A percentile compares a stretch with the other conserved stretches of the same genome.
Conservation (phyloP, 2,113 vertebrate genomes). For the Calidris pygmaea region DNA sequence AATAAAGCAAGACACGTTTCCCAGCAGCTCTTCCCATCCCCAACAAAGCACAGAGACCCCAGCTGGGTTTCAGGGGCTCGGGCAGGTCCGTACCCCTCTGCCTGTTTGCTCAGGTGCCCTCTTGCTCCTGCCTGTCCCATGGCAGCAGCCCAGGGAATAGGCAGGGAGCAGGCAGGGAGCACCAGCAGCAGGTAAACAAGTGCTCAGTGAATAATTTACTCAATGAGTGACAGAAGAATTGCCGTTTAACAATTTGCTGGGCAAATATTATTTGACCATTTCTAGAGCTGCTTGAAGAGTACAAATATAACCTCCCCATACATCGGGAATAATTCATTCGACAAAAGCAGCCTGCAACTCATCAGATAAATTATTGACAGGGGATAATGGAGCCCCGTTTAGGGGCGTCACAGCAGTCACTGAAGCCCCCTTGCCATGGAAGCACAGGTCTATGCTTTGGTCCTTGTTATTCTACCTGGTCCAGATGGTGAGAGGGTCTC, state of each 20-base stretch:
- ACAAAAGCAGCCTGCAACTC: background rate
- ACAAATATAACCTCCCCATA: slow-evolving; percentile 32
- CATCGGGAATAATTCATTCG: background rate
- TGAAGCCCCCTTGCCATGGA: background rate
- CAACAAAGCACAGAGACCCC: background rate
- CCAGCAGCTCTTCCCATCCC: background rate
- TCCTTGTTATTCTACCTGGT: background rate
- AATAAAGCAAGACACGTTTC: background rate
- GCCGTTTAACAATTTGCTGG: slow-evolving; percentile 58
- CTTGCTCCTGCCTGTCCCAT: background rate
- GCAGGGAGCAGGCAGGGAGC: background rate
- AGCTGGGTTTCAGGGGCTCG: background rate
- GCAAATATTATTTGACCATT: slow-evolving; percentile 63
- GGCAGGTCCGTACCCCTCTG: background rate
- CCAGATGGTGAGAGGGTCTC: background rate
- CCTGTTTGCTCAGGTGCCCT: background rate
- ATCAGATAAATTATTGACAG: slow-evolving; percentile 14
- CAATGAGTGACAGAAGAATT: slow-evolving; percentile 34
- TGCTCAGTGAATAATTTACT: slow-evolving; percentile 48
- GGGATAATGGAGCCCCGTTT: fast-evolving
- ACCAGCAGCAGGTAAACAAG: background rate
- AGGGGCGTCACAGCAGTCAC: background rate
- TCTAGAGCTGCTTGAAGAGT: slow-evolving; percentile 40
- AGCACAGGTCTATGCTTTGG: fast-evolving
- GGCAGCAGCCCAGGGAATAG: background rate